A percentile compares a stretch with the other conserved stretches of the same genome.
Evolutionary conservation across 2,113 vertebrate species (phyloP).

Genomic region (Lampris incognitus): DNA sequence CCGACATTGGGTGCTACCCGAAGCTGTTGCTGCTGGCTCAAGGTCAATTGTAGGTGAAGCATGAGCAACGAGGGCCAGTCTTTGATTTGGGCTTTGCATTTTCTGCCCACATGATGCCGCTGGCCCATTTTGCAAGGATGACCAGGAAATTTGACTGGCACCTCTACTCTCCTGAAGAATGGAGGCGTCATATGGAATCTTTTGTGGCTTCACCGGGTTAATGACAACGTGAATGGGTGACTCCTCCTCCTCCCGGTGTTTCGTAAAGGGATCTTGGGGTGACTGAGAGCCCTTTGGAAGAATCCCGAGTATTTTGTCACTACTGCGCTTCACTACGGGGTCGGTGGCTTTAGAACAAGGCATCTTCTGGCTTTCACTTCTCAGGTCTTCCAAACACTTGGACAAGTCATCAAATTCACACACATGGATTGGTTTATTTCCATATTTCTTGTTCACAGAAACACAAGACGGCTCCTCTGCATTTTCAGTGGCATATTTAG

Average conservation of each 20-base stretch:
- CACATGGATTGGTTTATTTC: slow-evolving; percentile 10
- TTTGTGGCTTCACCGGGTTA: not conserved
- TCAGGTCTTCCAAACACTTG: slow-evolving; percentile 56
- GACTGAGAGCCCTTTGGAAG: not conserved
- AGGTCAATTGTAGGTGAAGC: not conserved
- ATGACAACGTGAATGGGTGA: not conserved
- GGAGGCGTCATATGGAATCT: slow-evolving; percentile 9
- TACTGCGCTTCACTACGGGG: not conserved
- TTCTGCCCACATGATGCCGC: slow-evolving; percentile 30
- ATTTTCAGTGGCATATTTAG: not conserved
- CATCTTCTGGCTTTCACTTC: slow-evolving; percentile 40
- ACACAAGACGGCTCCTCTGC: not conserved
- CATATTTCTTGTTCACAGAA: not conserved
- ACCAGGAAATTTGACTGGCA: slow-evolving; percentile 8
- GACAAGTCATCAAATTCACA: slow-evolving; percentile 52
- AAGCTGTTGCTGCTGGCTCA: slow-evolving; percentile 2
- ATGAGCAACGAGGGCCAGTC: not conserved
- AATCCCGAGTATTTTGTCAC: not conserved
- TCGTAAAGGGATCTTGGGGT: not conserved
- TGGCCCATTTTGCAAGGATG: slow-evolving; percentile 7
- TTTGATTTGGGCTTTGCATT: slow-evolving; percentile 16
- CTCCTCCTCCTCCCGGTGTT: not conserved
- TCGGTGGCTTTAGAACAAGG: slow-evolving; percentile 20
- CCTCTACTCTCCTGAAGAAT: not conserved
- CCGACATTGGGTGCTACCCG: not conserved